These are phyloP conservation scores for Cryptophagus acutangulus DNA, from an alignment of 2,888 invertebrate genomes.

Conservation along the genomic window DNA sequence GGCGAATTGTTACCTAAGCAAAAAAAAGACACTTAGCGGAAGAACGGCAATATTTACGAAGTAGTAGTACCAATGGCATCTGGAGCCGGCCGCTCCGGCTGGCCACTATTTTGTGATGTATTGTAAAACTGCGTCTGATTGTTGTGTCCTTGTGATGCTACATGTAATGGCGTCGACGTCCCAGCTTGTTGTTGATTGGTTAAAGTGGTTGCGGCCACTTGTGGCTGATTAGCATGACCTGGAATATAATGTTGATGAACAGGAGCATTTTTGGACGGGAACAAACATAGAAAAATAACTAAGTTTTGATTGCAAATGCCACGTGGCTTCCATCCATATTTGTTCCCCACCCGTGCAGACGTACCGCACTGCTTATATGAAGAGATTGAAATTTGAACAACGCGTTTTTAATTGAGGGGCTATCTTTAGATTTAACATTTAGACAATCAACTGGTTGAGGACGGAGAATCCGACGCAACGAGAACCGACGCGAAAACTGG, in stretches of 20 bases:
- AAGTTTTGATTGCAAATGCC: no score
- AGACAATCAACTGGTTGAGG: no score
- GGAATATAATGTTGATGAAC: constrained; percentile 23
- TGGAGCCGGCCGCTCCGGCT: constrained; percentile 33
- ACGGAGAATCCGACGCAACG: no score
- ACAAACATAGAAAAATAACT: constrained; percentile 13
- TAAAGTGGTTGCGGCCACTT: constrained; percentile 35
- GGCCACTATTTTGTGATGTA: constrained; percentile 31
- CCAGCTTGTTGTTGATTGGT: constrained; percentile 30
- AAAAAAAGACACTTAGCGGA: no score
- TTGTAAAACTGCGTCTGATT: constrained; percentile 38
- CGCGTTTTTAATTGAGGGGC: no score
- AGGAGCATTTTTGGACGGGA: constrained; percentile 7
- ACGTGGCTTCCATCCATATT: no score
- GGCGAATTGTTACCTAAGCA: constrained; percentile 45
- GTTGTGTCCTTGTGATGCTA: constrained; percentile 30
- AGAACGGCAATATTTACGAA: constrained; percentile 5
- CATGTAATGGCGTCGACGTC: constrained; percentile 33
- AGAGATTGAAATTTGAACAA: no score
- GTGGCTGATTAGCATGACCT: constrained; percentile 35
- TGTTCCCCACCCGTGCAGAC: no score
- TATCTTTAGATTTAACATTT: no score
- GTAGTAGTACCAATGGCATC: constrained; percentile 28
- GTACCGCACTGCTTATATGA: no score
- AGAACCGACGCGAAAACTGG: no score